These are phyloP conservation scores for Margarornis squamiger DNA, from an alignment of 2,797 vertebrate species.

Conservation along the genomic window DNA sequence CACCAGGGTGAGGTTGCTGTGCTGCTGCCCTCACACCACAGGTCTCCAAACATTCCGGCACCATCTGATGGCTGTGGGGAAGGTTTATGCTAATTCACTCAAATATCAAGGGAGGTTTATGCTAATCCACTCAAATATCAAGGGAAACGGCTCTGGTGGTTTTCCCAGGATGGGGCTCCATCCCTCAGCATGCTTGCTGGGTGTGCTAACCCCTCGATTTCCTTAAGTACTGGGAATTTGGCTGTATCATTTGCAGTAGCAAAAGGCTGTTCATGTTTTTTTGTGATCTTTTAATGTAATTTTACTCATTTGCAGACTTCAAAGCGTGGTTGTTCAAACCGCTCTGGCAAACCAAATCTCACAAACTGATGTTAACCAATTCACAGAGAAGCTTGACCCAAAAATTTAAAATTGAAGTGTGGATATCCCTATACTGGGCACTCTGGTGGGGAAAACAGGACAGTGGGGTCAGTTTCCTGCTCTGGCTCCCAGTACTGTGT, in stretches of 20 bases:
- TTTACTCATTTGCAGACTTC: background rate
- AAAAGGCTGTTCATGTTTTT: background rate
- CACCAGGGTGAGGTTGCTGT: accelerated
- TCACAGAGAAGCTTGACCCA: background rate
- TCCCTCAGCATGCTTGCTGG: accelerated
- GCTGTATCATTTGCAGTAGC: background rate
- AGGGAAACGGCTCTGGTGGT: background rate
- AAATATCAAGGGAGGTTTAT: background rate
- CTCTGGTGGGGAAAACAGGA: background rate
- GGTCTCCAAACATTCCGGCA: background rate
- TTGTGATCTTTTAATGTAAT: background rate
- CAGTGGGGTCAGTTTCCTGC: accelerated
- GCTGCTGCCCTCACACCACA: accelerated
- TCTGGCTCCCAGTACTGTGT: background rate
- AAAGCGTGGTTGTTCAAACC: background rate
- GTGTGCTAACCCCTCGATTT: background rate
- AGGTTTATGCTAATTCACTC: background rate
- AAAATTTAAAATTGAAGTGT: background rate
- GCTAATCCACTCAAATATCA: background rate
- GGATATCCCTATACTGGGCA: background rate
- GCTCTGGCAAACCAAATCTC: background rate
- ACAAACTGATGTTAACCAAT: background rate
- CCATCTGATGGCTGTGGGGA: background rate
- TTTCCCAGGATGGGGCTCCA: background rate
- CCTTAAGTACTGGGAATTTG: background rate